phyloP scores from a whole-genome alignment of 2,888 invertebrate genomes.

The Halocaridina rubra region DNA sequence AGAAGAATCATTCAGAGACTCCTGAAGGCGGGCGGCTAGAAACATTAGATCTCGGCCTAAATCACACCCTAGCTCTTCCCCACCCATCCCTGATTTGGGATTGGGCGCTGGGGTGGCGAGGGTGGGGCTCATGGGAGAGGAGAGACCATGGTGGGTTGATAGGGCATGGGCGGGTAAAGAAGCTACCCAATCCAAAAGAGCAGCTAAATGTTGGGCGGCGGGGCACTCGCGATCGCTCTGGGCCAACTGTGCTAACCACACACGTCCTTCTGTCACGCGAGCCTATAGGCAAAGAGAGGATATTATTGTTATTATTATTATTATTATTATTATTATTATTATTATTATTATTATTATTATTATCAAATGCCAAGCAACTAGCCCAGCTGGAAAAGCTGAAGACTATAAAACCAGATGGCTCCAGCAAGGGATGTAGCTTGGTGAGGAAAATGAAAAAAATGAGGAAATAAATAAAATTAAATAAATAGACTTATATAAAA shows the following conservation, averaged over 20 bases:
- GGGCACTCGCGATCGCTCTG: constrained; percentile 25
- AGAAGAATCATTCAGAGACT: constrained; percentile 40
- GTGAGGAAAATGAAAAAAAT: too few relatives aligned
- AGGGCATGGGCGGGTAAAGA: constrained; percentile 22
- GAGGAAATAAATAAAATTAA: too few relatives aligned
- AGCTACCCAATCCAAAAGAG: constrained; percentile 55
- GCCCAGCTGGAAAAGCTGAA: too few relatives aligned
- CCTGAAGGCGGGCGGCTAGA: constrained; percentile 53
- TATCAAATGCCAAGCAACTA: too few relatives aligned
- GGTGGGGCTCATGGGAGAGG: constrained; percentile 55
- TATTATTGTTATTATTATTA: neutral
- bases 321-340: too few relatives aligned
- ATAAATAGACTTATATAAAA: too few relatives aligned
- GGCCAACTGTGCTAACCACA: constrained; percentile 42
- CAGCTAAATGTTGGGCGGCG: constrained; percentile 42
- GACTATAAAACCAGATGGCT: too few relatives aligned
- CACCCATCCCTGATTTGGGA: constrained; percentile 43
- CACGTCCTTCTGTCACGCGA: constrained; percentile 44
- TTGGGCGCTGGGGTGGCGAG: constrained; percentile 36
- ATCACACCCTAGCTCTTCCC: constrained; percentile 41
- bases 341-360: too few relatives aligned
- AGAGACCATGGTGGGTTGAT: constrained; percentile 39
- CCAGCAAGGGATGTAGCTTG: too few relatives aligned
- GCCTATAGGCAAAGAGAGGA: neutral
- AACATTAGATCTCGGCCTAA: constrained; percentile 48